A percentile compares a stretch with the other conserved stretches of the same genome.
phyloP scores from a whole-genome alignment of 2,797 vertebrate species.

The Euthynnus affinis region DNA sequence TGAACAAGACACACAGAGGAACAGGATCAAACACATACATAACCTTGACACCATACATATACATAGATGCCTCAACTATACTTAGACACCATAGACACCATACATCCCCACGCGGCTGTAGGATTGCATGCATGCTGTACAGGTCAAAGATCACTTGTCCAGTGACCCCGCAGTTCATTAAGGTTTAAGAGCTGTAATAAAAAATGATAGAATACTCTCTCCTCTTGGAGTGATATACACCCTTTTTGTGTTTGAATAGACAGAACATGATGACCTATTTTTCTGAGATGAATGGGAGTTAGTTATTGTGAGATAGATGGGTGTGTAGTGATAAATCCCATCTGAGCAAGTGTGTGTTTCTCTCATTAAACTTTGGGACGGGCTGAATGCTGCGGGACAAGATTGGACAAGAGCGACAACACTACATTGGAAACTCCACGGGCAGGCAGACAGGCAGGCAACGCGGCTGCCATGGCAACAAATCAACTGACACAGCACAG shows the following conservation, averaged over 20 bases:
- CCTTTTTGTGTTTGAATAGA: background rate
- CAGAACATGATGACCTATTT: conserved; percentile 21
- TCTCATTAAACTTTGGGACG: conserved; percentile 29
- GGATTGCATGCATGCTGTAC: conserved; percentile 9
- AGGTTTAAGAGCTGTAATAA: conserved; percentile 14
- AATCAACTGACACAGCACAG: conserved; percentile 29
- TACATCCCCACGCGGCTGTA: conserved; percentile 13
- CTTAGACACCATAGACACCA: conserved; percentile 43
- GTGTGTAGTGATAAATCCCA: conserved; percentile 17
- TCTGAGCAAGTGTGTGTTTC: conserved; percentile 19
- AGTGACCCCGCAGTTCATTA: conserved; percentile 11
- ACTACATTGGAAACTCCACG: conserved; percentile 10
- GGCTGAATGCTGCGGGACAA: conserved; percentile 64
- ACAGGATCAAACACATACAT: conserved; percentile 41
- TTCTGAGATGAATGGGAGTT: background rate
- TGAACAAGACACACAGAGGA: background rate
- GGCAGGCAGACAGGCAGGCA: conserved; percentile 25
- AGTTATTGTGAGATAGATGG: conserved; percentile 14
- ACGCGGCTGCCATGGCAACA: conserved; percentile 27
- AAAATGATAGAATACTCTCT: conserved; percentile 4
- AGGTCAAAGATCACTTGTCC: conserved; percentile 41
- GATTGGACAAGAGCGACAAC: conserved; percentile 65
- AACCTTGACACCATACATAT: background rate
- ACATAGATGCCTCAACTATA: conserved; percentile 36
- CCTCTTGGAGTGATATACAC: background rate